Evolutionary conservation across 2,888 invertebrate species (phyloP).

Genomic region (Cephonodes hylas): DNA sequence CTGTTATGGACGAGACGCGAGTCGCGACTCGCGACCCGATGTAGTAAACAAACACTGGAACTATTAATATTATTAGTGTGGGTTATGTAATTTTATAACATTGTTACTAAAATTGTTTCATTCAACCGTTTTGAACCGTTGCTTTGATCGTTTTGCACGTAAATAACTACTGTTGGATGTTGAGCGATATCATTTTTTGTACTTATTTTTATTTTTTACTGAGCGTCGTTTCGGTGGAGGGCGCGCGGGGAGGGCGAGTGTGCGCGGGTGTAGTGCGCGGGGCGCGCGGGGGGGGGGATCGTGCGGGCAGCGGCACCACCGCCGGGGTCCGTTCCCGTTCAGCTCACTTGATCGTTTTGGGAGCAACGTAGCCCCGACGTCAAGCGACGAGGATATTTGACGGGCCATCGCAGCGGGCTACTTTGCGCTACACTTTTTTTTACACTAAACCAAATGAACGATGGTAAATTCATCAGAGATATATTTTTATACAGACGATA

Average conservation of each 20-base stretch:
- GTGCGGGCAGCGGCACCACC: neutral
- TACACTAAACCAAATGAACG: neutral
- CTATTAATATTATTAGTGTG: slow-evolving; percentile 35
- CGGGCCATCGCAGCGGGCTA: neutral
- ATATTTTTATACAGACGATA: neutral
- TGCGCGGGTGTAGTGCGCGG: neutral
- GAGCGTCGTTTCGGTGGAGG: neutral
- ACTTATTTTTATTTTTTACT: slow-evolving; percentile 3
- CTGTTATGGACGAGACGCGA: slow-evolving; percentile 38
- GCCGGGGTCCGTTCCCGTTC: neutral
- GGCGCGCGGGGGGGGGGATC: neutral
- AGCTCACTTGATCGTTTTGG: slow-evolving; percentile 7
- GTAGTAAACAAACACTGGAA: slow-evolving; percentile 51
- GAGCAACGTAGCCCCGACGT: neutral
- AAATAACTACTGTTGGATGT: slow-evolving; percentile 8
- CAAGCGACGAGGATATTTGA: slow-evolving; percentile 1
- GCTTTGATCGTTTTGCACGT: slow-evolving; percentile 10
- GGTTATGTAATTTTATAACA: slow-evolving; percentile 19
- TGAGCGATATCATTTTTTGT: slow-evolving; percentile 2
- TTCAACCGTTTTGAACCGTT: neutral
- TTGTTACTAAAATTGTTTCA: slow-evolving; percentile 19
- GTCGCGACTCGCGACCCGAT: slow-evolving; percentile 16
- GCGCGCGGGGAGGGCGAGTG: neutral
- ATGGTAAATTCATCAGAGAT: neutral
- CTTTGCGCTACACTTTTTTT: neutral